phyloP scores from a whole-genome alignment of 2,113 vertebrate genomes.

The Haemorhous mexicanus region DNA sequence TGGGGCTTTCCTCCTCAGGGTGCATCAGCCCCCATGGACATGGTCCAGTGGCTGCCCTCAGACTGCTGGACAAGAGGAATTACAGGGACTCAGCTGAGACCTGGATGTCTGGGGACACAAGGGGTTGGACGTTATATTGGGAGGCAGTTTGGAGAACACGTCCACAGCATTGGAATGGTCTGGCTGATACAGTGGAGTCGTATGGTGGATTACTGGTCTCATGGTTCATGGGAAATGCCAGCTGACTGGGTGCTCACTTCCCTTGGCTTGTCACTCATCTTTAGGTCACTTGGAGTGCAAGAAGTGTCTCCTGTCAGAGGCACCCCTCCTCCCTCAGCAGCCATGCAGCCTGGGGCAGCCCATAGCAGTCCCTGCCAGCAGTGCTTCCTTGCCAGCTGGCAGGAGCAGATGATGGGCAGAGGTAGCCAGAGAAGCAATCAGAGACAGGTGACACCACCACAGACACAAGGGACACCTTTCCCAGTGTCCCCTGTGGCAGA shows the following conservation, averaged over 20 bases:
- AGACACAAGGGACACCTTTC: neutral
- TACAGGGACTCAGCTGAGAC: neutral
- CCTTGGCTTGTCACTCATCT: neutral
- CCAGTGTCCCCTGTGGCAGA: neutral
- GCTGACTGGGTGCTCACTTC: neutral
- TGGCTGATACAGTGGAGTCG: accelerated
- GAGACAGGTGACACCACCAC: neutral
- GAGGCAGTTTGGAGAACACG: neutral
- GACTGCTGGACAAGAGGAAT: neutral
- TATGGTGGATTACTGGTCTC: accelerated
- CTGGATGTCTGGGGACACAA: neutral
- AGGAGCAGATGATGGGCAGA: neutral
- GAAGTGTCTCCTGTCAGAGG: neutral
- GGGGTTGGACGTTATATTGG: neutral
- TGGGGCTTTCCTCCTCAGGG: neutral
- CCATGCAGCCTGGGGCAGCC: neutral
- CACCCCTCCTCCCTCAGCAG: neutral
- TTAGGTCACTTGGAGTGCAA: neutral
- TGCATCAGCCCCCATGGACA: neutral
- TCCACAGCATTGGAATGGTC: neutral
- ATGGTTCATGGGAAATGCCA: neutral
- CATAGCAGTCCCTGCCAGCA: neutral
- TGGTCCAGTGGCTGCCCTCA: neutral
- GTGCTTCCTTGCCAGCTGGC: neutral
- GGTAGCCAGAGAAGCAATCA: neutral